Conservation (phyloP, 2,888 invertebrate genomes). For the Lasiommata megera region DNA sequence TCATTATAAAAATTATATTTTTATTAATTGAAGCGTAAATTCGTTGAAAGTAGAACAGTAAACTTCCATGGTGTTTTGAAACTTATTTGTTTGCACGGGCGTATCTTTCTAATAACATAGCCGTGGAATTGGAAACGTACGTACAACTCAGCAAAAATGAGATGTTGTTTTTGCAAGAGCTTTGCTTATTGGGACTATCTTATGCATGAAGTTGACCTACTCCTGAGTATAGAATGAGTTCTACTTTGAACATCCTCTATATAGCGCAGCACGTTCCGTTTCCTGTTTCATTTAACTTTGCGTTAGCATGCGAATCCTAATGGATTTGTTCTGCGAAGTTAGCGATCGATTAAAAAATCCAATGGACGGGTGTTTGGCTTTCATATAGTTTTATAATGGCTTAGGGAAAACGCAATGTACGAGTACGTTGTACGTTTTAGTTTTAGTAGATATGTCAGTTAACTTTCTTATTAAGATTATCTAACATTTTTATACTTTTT, state of each 20-base stretch:
- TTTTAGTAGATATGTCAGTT: no score
- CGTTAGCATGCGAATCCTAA: slow-evolving; percentile 25
- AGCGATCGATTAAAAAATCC: slow-evolving; percentile 21
- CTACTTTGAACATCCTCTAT: slow-evolving; percentile 17
- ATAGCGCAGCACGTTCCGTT: slow-evolving; percentile 22
- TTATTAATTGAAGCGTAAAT: no score
- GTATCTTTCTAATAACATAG: neutral
- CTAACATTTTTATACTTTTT: no score
- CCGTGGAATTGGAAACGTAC: neutral
- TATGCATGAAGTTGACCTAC: slow-evolving; percentile 25
- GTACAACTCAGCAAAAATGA: neutral
- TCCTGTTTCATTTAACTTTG: slow-evolving; percentile 30
- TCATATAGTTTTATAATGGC: neutral
- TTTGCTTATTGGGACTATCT: slow-evolving; percentile 17
- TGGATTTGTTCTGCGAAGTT: slow-evolving; percentile 24
- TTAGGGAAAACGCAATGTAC: no score
- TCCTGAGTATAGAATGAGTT: slow-evolving; percentile 14
- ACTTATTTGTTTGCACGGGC: no score
- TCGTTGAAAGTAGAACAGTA: no score
- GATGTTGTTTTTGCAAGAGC: slow-evolving; percentile 10
- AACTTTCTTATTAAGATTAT: no score
- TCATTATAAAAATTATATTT: no score
- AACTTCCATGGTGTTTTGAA: no score
- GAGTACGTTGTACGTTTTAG: no score
- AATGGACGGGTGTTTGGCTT: neutral